Evolutionary conservation across 2,113 vertebrate species (phyloP).

Genomic region (Aplodontia rufa): DNA sequence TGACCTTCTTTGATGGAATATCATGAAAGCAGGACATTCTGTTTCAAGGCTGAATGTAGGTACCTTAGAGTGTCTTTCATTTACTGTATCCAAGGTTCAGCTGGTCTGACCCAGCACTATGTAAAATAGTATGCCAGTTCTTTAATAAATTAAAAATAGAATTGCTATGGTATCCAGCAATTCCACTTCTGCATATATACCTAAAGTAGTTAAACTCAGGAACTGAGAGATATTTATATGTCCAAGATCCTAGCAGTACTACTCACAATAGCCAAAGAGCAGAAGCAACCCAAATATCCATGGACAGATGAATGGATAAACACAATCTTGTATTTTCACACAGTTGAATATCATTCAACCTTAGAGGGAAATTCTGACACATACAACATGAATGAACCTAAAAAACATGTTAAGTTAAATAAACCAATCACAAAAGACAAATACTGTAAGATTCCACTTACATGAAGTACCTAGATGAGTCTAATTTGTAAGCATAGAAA

Average conservation of each 20-base stretch:
- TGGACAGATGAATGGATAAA: neutral
- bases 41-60: too few species aligned
- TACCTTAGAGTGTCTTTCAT: too few species aligned
- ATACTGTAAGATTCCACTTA: neutral
- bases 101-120: too few species aligned
- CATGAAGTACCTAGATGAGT: neutral
- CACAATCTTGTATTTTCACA: neutral
- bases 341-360: neutral
- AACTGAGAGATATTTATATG: neutral
- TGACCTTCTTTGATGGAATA: too few species aligned
- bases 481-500: neutral
- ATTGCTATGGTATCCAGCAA: neutral
- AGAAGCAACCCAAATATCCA: neutral
- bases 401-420: neutral
- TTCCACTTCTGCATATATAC: neutral
- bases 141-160: neutral
- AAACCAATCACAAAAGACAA: neutral
- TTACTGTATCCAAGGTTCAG: too few species aligned
- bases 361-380: neutral
- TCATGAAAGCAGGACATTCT: too few species aligned
- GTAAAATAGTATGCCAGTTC: neutral
- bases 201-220: neutral
- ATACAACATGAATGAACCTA: neutral
- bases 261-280: neutral
- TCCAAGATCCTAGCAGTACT: neutral